Evolutionary conservation across 2,797 vertebrate genomes (phyloP).

Genomic region (Oreochromis mossambicus): DNA sequence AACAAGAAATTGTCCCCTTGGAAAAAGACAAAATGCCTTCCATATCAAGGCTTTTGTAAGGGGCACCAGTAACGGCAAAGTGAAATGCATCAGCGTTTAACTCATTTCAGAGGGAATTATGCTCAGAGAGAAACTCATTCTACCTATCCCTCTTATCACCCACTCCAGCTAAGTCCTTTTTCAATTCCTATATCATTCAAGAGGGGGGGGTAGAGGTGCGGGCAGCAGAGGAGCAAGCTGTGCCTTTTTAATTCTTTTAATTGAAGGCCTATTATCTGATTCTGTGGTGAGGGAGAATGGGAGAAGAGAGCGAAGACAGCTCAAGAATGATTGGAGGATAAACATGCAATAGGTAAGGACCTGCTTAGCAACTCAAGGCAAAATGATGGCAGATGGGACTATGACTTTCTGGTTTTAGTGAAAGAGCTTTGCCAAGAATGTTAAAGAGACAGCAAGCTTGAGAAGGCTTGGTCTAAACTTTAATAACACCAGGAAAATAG

Average conservation of each 20-base stretch:
- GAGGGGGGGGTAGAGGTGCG: not conserved
- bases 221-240: conserved; percentile 7
- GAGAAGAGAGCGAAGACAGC: not conserved
- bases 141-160: conserved; percentile 42
- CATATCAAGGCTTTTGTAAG: not conserved
- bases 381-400: not conserved
- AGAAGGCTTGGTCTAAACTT: not conserved
- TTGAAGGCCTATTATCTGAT: conserved; percentile 59
- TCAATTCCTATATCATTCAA: conserved; percentile 33
- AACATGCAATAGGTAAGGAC: not conserved
- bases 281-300: not conserved
- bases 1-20: not conserved
- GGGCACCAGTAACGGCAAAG: not conserved
- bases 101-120: conserved; percentile 37
- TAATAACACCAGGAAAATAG: not conserved
- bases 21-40: not conserved
- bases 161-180: conserved; percentile 33
- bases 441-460: not conserved
- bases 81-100: not conserved
- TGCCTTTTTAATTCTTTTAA: conserved; percentile 38
- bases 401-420: not conserved
- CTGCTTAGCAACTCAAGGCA: not conserved
- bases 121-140: conserved; percentile 28
- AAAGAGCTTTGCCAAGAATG: not conserved
- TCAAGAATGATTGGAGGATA: not conserved